Percentiles rank a stretch among this genome's conserved stretches.
phyloP scores from a whole-genome alignment of 2,113 vertebrate species.

The Suricata suricatta region DNA sequence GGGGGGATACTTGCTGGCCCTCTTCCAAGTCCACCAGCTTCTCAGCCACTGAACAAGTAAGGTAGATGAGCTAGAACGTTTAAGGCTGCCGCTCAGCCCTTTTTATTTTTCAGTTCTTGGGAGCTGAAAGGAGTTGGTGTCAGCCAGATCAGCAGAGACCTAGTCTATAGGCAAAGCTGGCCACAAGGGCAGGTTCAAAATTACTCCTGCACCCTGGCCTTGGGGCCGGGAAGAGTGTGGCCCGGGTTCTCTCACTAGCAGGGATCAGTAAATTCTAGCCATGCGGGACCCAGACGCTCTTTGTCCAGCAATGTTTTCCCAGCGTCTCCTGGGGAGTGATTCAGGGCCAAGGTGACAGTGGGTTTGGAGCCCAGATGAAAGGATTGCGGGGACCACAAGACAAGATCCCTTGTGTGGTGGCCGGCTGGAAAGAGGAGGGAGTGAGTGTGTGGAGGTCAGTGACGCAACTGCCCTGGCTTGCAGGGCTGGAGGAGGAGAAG shows the following conservation, averaged over 20 bases:
- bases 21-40: neutral
- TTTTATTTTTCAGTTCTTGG: slow-evolving; percentile 15
- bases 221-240: slow-evolving; percentile 30
- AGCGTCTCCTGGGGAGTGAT: slow-evolving; percentile 72
- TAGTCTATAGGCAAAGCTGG: slow-evolving; percentile 45
- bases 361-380: slow-evolving; percentile 80
- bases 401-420: slow-evolving; percentile 84
- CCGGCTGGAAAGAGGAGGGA: slow-evolving; percentile 77
- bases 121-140: neutral
- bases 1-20: neutral
- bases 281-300: slow-evolving; percentile 72
- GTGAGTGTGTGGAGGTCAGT: slow-evolving; percentile 75
- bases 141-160: neutral
- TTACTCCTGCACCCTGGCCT: neutral
- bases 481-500: slow-evolving; percentile 58
- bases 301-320: slow-evolving; percentile 75
- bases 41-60: neutral
- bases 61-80: neutral
- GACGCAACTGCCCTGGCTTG: slow-evolving; percentile 72
- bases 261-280: slow-evolving; percentile 60
- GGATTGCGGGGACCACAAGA: slow-evolving; percentile 67
- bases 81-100: neutral
- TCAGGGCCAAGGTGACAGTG: slow-evolving; percentile 79
- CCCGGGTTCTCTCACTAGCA: slow-evolving; percentile 15
- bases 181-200: slow-evolving; percentile 43